Conservation (phyloP, 2,797 vertebrate species). For the Danio aesculapii region DNA sequence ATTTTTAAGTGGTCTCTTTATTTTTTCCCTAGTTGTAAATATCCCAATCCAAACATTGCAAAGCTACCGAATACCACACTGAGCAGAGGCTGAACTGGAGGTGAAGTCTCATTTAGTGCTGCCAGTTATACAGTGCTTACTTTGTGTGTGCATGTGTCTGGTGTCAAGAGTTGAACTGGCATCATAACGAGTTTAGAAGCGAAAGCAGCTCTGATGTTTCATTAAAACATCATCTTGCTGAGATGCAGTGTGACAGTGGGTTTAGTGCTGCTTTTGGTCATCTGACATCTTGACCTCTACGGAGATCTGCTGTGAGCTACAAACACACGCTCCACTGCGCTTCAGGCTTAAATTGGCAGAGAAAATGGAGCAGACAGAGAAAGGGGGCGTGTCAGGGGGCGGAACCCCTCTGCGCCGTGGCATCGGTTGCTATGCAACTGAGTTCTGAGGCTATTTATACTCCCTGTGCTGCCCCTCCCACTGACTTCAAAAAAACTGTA, state of each 20-base stretch:
- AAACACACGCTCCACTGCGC: slow-evolving; percentile 59
- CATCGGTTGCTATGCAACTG: slow-evolving; percentile 88
- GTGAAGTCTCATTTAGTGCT: neutral
- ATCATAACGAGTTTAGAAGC: slow-evolving; percentile 2
- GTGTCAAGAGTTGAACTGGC: neutral
- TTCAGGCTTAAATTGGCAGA: slow-evolving; percentile 73
- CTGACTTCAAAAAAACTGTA: slow-evolving; percentile 72
- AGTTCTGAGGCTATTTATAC: slow-evolving; percentile 86
- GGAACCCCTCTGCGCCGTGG: slow-evolving; percentile 82
- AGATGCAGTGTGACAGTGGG: neutral
- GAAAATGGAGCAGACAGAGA: slow-evolving; percentile 81
- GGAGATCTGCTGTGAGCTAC: slow-evolving; percentile 54
- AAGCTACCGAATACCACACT: neutral
- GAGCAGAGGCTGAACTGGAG: neutral
- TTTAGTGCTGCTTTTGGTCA: slow-evolving; percentile 32
- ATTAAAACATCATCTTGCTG: slow-evolving; percentile 14
- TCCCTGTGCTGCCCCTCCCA: slow-evolving; percentile 79
- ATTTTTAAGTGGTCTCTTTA: too few relatives aligned
- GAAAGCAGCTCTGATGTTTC: neutral
- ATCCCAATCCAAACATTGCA: too few relatives aligned
- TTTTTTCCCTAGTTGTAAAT: too few relatives aligned
- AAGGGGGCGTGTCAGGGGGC: slow-evolving; percentile 83
- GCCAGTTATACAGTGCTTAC: neutral
- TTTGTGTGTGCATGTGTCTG: slow-evolving; percentile 3
- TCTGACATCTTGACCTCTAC: slow-evolving; percentile 39